Evolutionary conservation across 2,797 vertebrate genomes (phyloP), one percentile per base, ranked within the genome.

Genomic region (Alcedo quadribrachys): DNA sequence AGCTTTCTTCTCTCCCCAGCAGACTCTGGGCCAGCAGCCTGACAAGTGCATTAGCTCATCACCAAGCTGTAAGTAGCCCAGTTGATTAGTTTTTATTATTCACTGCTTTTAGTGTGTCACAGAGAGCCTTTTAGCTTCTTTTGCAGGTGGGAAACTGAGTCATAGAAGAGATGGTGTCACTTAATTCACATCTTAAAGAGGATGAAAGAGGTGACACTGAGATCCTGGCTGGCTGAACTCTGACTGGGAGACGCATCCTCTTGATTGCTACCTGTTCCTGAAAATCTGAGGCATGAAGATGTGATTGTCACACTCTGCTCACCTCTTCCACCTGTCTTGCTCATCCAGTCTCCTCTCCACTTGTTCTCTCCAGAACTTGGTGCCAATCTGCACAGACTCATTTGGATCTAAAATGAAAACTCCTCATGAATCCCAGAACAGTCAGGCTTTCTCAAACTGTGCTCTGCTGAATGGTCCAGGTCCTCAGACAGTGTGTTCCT

Each of bases 61-160:
- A 65, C 33, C 30, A 32, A 79, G 46, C 70, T 71, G 45, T 74
- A 75, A 82, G 57, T 43, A 88, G 78, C 67, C 77, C 33, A 42
- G 69, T 14, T 58, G 62, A 83, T 91, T 80, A 73, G 55, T 76
- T 94, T 63, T 91, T 86, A 80, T 77, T 12, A 54, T 90, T 74
- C 37, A 18, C 20, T 67, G 74, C 61, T 89, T 62, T 83, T 53
- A 55, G 40, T 27, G 67, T 92, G 63, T 89, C 80, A 89, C 43
- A 71, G 35, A 76, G 67, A 85, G 51, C 66, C 79, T 81, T 7
- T 28, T 50, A 75, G 73, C 50, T 77, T 85, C 65, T 40, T 71
- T 81, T 78, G 51, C 40, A 68, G 43, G 12, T 89, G 69, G 50
- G 50, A 95, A 93, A 71, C 51, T 73, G 81, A 88, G 68, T 93